Percentiles rank a stretch among this genome's conserved stretches.
Conservation (phyloP, 2,888 invertebrate genomes). For the Diaprepes abbreviatus region DNA sequence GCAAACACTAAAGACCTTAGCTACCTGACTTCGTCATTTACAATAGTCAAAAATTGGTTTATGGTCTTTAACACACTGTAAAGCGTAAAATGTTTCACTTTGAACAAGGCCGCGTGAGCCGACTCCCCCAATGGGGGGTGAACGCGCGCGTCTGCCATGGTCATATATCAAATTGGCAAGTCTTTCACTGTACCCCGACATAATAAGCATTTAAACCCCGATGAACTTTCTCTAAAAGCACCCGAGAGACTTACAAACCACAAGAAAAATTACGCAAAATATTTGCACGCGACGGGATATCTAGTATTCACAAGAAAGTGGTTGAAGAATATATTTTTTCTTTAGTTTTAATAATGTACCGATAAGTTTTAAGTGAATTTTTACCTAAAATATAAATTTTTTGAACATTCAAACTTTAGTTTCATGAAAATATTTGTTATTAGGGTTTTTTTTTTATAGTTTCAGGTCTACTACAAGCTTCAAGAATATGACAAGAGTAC, state of each 20-base stretch:
- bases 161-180: constrained; percentile 50
- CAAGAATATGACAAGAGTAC: no score
- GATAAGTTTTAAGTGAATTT: no score
- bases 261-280: constrained; percentile 47
- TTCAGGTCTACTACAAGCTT: no score
- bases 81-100: constrained; percentile 45
- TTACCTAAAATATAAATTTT: no score
- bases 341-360: no score
- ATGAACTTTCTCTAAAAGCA: constrained; percentile 46
- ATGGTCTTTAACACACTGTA: constrained; percentile 37
- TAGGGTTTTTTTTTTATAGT: no score
- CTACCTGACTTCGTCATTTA: constrained; percentile 17
- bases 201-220: constrained; percentile 49
- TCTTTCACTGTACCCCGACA: constrained; percentile 45
- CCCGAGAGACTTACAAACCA: constrained; percentile 17
- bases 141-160: constrained; percentile 46
- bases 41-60: constrained; percentile 35
- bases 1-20: neutral
- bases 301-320: neutral
- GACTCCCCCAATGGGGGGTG: constrained; percentile 32
- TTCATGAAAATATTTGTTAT: no score
- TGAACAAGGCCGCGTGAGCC: constrained; percentile 41
- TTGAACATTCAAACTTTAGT: no score
- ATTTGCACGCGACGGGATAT: neutral
- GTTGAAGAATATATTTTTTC: no score